Evolutionary conservation across 2,888 invertebrate genomes (phyloP).

Genomic region (Anorthoa munda): DNA sequence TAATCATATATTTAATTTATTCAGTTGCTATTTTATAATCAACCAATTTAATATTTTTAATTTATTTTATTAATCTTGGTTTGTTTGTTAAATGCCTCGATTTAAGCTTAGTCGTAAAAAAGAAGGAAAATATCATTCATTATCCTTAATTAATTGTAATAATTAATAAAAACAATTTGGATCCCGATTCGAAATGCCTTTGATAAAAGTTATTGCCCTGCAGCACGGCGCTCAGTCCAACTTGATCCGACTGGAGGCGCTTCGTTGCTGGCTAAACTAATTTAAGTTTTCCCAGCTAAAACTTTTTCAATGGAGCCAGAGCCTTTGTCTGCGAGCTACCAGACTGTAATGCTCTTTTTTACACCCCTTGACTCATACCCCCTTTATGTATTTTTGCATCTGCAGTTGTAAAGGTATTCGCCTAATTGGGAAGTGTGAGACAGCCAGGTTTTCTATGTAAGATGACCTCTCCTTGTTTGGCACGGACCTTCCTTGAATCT

Average conservation of each 20-base stretch:
- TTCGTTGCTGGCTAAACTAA: conserved; percentile 74
- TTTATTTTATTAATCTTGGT: too few species aligned
- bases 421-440: not conserved
- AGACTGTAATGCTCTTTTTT: conserved; percentile 32
- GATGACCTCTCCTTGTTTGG: not conserved
- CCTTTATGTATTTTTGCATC: conserved; percentile 12
- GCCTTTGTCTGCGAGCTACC: conserved; percentile 54
- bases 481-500: not conserved
- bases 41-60: too few species aligned
- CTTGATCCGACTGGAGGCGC: conserved; percentile 40
- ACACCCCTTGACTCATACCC: not conserved
- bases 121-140: too few species aligned
- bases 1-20: too few species aligned
- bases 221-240: conserved; percentile 28
- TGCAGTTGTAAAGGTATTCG: conserved; percentile 8
- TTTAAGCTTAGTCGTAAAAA: too few species aligned
- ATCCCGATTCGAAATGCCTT: conserved; percentile 40
- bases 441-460: not conserved
- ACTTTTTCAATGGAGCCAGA: conserved; percentile 78
- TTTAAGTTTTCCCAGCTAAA: conserved; percentile 77
- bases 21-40: too few species aligned
- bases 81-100: too few species aligned
- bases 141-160: too few species aligned
- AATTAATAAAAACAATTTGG: conserved; percentile 43
- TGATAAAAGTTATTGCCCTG: conserved; percentile 56